These are phyloP conservation scores for Orgyia antiqua DNA, from an alignment of 2,888 invertebrate species.

Conservation along the genomic window DNA sequence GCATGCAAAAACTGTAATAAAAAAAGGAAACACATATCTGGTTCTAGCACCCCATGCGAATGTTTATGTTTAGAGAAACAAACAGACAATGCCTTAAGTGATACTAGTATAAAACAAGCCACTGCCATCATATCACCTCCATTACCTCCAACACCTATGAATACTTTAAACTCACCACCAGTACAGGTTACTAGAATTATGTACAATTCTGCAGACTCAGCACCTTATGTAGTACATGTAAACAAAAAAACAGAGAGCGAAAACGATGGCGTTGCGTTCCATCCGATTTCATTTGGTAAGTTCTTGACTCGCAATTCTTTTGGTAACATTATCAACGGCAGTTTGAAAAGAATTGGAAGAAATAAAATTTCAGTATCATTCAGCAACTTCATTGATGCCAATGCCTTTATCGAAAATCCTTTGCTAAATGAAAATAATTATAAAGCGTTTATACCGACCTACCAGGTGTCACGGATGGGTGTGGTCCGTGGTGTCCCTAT, in stretches of 20 bases:
- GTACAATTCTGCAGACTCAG: not conserved
- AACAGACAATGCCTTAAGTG: too few relatives aligned
- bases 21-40: too few relatives aligned
- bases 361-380: not conserved
- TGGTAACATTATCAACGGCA: not conserved
- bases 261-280: not conserved
- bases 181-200: not conserved
- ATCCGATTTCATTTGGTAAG: not conserved
- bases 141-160: too few relatives aligned
- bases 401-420: not conserved
- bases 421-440: not conserved
- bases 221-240: not conserved
- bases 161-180: not conserved
- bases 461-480: not conserved
- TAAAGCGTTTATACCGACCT: not conserved
- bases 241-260: not conserved
- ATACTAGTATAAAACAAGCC: too few relatives aligned
- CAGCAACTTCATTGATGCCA: not conserved
- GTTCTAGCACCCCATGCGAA: not conserved
- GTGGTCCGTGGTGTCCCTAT: not conserved
- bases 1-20: too few relatives aligned
- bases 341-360: conserved; percentile 3
- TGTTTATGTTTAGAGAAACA: too few relatives aligned
- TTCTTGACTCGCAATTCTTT: not conserved
- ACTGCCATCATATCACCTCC: too few relatives aligned